Evolutionary conservation across 2,797 vertebrate genomes (phyloP).

Genomic region (Octomys mimax): DNA sequence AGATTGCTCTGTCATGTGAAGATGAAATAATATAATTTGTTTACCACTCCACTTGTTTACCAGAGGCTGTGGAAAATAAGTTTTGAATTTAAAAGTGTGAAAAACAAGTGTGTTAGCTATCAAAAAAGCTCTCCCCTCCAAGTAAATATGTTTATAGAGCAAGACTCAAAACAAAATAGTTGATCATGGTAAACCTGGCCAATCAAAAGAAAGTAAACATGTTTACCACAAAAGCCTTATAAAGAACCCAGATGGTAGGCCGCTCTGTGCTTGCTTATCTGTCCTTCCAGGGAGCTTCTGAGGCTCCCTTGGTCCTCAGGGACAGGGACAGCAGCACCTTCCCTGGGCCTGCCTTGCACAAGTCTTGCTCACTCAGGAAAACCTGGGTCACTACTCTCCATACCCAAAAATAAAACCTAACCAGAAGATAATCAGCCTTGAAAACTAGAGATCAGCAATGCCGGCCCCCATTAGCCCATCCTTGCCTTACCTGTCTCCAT

Average conservation of each 20-base stretch:
- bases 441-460: not conserved
- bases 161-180: constrained; percentile 80
- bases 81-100: constrained; percentile 77
- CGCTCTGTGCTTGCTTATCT: constrained; percentile 59
- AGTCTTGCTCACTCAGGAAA: not conserved
- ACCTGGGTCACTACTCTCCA: not conserved
- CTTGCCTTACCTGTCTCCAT: not conserved
- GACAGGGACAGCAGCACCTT: not conserved
- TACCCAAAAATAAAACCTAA: not conserved
- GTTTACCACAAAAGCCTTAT: constrained; percentile 79
- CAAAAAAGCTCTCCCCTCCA: constrained; percentile 66
- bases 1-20: constrained; percentile 28
- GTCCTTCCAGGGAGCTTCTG: constrained; percentile 46
- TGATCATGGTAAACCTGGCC: constrained; percentile 72
- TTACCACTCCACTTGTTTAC: constrained; percentile 77
- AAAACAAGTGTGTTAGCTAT: constrained; percentile 75
- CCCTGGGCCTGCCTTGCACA: not conserved
- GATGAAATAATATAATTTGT: constrained; percentile 69
- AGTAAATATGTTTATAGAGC: constrained; percentile 81
- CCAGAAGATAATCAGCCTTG: not conserved
- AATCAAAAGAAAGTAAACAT: constrained; percentile 80
- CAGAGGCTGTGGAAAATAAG: constrained; percentile 69
- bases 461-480: not conserved
- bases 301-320: constrained; percentile 27
- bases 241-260: constrained; percentile 77